Evolutionary conservation across 2,888 invertebrate species (phyloP), one percentile per base, ranked within the genome.

Genomic region (Drosophila paramelanica): DNA sequence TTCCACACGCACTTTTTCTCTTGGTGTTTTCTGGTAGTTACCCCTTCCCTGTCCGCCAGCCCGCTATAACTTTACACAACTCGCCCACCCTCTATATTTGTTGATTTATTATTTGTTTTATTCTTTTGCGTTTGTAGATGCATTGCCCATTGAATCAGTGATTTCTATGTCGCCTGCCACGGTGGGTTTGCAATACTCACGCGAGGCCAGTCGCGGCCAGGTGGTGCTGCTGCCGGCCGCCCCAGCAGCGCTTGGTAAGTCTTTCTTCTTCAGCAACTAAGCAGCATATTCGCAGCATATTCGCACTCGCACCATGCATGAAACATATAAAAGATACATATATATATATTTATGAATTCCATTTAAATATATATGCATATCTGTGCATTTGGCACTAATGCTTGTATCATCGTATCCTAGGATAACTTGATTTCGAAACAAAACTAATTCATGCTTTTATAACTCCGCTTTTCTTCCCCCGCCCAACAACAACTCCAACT

Each of bases 191-290:
- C 97, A 97, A 93, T 94, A 98, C 89, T 96, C 97, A 53, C 94
- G 97, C 73, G 98, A 98, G 91, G 96, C 97, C 33, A 94, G 96
- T 23, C 96, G 96, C 4, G 97, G 97, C 47, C 97, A 97, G 81
- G 93, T 97, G 69, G 94, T 97, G 75, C 94, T 97, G 73, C 94
- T 97, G 81, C 96, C 97, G 47, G 94, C 96, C 39, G 94, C 96
- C 47, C 94, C 95, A 91, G 92, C 92, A 81, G 81, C 90, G 64
- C 93, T 94, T 90, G 95, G 94, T 94, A 86, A 86, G 85, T 85
- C 55, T n/a, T 20, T 50, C 17, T 46, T 33, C 33, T n/a, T n/a
- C 56, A 56, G 49, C 56, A 55, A 23, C 38, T 66, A 45, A 49
- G 47, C 49, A 43, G 17, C 41, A 49, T 23, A 17, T 53, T 55